A percentile compares a stretch with the other conserved stretches of the same genome.
These are phyloP conservation scores for Galerucella calmariensis DNA, from an alignment of 2,888 invertebrate species.

Conservation along the genomic window DNA sequence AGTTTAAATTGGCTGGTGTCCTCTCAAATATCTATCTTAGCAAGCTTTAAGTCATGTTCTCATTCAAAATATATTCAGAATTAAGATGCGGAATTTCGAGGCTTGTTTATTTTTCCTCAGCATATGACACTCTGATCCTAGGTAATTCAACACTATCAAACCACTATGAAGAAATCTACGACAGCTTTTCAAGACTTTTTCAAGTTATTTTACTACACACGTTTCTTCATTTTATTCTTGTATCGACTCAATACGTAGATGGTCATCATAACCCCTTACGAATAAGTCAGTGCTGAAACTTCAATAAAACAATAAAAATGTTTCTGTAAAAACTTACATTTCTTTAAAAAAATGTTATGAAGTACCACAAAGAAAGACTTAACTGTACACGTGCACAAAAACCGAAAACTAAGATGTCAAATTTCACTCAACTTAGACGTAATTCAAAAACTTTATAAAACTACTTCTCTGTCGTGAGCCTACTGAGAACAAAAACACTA, in stretches of 20 bases:
- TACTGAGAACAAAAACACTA: slow-evolving; percentile 26
- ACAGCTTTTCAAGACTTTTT: background rate
- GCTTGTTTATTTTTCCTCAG: background rate
- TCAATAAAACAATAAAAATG: slow-evolving; percentile 3
- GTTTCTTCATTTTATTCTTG: background rate
- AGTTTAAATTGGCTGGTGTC: background rate
- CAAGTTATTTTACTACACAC: background rate
- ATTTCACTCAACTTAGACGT: slow-evolving; percentile 40
- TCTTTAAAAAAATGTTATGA: slow-evolving; percentile 3
- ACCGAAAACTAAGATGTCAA: slow-evolving; percentile 43
- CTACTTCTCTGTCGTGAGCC: slow-evolving; percentile 25
- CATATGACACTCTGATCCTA: too few relatives aligned
- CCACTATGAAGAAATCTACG: background rate
- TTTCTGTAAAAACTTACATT: slow-evolving; percentile 12
- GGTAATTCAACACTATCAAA: background rate
- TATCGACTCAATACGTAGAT: background rate
- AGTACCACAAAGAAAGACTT: background rate
- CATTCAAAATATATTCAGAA: background rate
- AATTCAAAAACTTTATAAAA: slow-evolving; percentile 30
- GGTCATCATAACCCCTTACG: background rate
- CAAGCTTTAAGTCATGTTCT: background rate
- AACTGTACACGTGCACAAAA: slow-evolving; percentile 46
- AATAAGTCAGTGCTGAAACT: background rate
- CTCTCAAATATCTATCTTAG: background rate
- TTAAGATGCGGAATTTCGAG: background rate